Evolutionary conservation across 2,113 vertebrate genomes (phyloP).

Genomic region (Campylorhamphus procurvoides): DNA sequence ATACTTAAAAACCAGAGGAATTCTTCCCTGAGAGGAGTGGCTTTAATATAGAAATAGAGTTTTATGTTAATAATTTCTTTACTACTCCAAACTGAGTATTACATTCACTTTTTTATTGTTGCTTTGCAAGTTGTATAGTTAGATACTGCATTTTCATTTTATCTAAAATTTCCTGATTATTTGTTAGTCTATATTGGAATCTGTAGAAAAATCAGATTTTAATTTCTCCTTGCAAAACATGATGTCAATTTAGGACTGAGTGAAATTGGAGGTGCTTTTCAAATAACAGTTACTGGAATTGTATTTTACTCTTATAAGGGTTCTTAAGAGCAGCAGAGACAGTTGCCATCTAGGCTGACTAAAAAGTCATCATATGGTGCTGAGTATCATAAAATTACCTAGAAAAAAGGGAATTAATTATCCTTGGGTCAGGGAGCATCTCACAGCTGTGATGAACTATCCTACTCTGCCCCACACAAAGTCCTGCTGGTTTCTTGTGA

Average conservation of each 20-base stretch:
- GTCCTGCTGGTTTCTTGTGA: not conserved
- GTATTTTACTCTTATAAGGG: not conserved
- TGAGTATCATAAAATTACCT: not conserved
- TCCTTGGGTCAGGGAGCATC: not conserved
- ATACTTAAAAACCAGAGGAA: not conserved
- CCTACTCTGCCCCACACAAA: fast-evolving
- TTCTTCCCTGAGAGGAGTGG: not conserved
- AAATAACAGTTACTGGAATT: not conserved
- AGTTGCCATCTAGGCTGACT: not conserved
- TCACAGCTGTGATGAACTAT: not conserved
- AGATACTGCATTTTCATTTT: not conserved
- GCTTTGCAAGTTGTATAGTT: not conserved
- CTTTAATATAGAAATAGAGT: not conserved
- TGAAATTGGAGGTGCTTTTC: not conserved
- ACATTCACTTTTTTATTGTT: not conserved
- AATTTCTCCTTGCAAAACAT: not conserved
- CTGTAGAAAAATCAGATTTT: not conserved
- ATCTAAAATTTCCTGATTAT: not conserved
- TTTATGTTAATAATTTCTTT: not conserved
- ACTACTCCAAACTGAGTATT: not conserved
- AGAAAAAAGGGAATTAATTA: not conserved
- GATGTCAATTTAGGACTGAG: not conserved
- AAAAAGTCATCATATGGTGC: not conserved
- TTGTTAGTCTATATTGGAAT: not conserved
- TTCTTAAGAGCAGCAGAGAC: not conserved